phyloP scores from a whole-genome alignment of 2,888 invertebrate genomes.

The Terebella lapidaria region DNA sequence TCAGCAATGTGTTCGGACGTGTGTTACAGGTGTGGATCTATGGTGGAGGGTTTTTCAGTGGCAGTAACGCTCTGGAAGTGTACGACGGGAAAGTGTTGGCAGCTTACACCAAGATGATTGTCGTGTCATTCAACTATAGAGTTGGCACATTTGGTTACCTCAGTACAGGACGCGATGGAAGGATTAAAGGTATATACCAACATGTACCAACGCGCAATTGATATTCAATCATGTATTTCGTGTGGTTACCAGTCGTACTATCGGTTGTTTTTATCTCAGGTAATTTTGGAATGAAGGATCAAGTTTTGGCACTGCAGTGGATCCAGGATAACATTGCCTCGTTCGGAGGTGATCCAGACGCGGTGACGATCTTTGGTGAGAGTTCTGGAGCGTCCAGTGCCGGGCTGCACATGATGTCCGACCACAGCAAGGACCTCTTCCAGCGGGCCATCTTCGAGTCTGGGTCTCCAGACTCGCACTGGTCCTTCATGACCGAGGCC shows the following conservation, averaged over 20 bases:
- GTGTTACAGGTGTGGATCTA: slow-evolving; percentile 73
- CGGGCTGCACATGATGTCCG: slow-evolving; percentile 68
- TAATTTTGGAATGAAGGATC: slow-evolving; percentile 87
- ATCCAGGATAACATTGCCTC: slow-evolving; percentile 28
- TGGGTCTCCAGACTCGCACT: slow-evolving; percentile 82
- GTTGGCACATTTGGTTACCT: slow-evolving; percentile 74
- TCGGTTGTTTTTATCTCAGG: no score
- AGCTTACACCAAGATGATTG: slow-evolving; percentile 79
- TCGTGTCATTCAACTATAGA: slow-evolving; percentile 91
- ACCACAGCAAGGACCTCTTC: slow-evolving; percentile 73
- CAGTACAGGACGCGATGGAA: slow-evolving; percentile 28
- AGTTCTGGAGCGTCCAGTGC: slow-evolving; percentile 83
- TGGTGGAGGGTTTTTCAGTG: slow-evolving; percentile 66
- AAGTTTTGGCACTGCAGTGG: slow-evolving; percentile 73
- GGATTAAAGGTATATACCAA: slow-evolving; percentile 28
- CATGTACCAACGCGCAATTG: no score
- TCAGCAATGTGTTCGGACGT: no score
- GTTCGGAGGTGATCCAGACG: slow-evolving; percentile 70
- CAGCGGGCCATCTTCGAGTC: slow-evolving; percentile 83
- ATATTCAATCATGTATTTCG: no score
- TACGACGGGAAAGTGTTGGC: slow-evolving; percentile 85
- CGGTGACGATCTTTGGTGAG: slow-evolving; percentile 81
- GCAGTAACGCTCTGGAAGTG: slow-evolving; percentile 81
- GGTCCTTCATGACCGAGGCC: slow-evolving; percentile 73
- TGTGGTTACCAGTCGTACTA: no score